Conservation (phyloP, 2,113 vertebrate species). For the Pelecanus crispus region DNA sequence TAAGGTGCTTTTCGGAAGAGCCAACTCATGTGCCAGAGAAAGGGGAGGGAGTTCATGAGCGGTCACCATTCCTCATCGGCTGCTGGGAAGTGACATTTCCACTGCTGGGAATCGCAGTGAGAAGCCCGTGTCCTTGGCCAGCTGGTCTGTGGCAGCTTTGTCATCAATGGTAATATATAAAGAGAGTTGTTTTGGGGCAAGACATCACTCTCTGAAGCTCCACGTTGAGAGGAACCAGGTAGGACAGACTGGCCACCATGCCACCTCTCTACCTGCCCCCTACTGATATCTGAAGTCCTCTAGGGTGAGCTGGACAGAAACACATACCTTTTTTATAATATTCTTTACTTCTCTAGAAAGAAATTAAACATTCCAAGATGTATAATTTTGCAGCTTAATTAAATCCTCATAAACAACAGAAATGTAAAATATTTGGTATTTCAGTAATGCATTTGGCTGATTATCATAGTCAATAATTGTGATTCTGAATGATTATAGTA, state of each 20-base stretch:
- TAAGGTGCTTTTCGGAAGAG: neutral
- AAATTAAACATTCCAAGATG: neutral
- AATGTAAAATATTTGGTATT: neutral
- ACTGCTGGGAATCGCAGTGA: neutral
- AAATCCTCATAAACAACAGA: neutral
- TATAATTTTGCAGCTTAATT: neutral
- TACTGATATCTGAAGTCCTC: neutral
- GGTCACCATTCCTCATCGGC: rapidly evolving
- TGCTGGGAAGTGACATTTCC: neutral
- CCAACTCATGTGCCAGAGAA: neutral
- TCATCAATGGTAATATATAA: neutral
- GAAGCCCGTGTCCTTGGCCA: neutral
- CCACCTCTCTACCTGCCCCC: neutral
- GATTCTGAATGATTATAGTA: neutral
- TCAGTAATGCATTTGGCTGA: neutral
- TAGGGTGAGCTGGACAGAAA: neutral
- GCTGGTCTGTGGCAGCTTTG: neutral
- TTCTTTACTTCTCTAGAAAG: neutral
- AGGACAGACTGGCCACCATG: neutral
- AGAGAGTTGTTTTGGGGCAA: rapidly evolving
- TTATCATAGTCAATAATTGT: neutral
- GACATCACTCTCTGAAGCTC: neutral
- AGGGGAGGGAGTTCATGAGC: rapidly evolving
- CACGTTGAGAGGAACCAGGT: neutral
- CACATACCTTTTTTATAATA: rapidly evolving